Evolutionary conservation across 2,113 vertebrate species (phyloP).

Genomic region (Paedocypris sp.): DNA sequence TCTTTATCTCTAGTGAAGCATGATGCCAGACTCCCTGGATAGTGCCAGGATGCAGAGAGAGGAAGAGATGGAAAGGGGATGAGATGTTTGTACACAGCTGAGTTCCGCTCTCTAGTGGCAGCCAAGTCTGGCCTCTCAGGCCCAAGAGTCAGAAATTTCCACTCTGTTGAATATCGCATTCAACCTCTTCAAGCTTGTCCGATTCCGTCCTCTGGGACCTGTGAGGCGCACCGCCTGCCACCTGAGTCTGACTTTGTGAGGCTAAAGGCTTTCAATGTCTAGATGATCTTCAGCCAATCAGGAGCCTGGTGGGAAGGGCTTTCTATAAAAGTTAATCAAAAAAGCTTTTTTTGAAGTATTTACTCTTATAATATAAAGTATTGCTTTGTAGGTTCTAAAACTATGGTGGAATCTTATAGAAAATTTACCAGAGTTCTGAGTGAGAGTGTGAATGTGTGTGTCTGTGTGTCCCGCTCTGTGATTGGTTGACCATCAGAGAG

Average conservation of each 20-base stretch:
- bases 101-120: slow-evolving; percentile 39
- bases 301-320: not conserved
- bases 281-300: not conserved
- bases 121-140: slow-evolving; percentile 4
- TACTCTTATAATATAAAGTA: too few relatives aligned
- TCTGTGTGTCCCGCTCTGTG: too few relatives aligned
- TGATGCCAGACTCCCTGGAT: slow-evolving; percentile 19
- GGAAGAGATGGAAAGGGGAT: slow-evolving; percentile 29
- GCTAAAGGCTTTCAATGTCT: slow-evolving; percentile 22
- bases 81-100: slow-evolving; percentile 50
- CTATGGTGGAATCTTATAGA: too few relatives aligned
- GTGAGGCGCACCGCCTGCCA: slow-evolving; percentile 36
- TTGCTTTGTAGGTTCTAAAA: too few relatives aligned
- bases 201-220: not conserved
- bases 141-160: slow-evolving; percentile 34
- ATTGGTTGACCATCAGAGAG: too few relatives aligned
- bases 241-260: slow-evolving; percentile 48
- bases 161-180: slow-evolving; percentile 43
- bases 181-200: slow-evolving; percentile 9
- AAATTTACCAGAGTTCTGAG: too few relatives aligned
- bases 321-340: slow-evolving; percentile 15
- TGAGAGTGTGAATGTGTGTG: too few relatives aligned
- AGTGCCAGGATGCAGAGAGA: slow-evolving; percentile 24
- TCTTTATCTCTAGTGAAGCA: not conserved
- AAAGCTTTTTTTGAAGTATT: not conserved